These are phyloP conservation scores for Chelonia mydas DNA, from an alignment of 2,797 vertebrate species.

Conservation along the genomic window DNA sequence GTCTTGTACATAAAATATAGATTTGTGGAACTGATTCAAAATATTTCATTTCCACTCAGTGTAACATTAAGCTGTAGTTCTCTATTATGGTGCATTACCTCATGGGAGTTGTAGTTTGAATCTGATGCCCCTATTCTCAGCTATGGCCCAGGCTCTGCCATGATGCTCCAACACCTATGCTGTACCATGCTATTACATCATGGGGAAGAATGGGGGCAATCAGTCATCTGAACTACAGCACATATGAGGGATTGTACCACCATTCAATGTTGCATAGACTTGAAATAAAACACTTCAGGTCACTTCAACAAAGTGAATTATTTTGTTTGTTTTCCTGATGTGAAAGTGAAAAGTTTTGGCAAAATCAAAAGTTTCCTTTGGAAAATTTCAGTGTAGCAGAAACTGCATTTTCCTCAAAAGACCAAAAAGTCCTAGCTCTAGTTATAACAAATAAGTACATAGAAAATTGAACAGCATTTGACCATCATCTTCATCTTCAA, in stretches of 20 bases:
- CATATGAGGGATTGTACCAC: background rate
- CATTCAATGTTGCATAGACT: fast-evolving
- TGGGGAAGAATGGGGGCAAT: background rate
- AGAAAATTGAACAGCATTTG: background rate
- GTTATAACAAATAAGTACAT: background rate
- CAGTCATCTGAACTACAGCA: fast-evolving
- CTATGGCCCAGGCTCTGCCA: background rate
- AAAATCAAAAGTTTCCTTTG: background rate
- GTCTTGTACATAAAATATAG: background rate
- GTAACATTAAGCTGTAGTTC: background rate
- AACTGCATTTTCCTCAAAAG: background rate
- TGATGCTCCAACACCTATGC: fast-evolving
- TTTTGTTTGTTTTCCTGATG: background rate
- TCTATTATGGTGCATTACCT: background rate
- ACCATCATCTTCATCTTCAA: background rate
- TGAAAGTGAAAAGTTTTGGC: background rate
- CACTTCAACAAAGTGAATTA: background rate
- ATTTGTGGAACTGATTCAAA: background rate
- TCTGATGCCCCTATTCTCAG: background rate
- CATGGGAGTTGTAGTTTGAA: background rate
- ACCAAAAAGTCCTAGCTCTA: background rate
- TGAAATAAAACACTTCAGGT: background rate
- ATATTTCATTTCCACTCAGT: background rate
- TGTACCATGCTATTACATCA: background rate
- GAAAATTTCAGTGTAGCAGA: background rate